Conservation (phyloP, 1,140 invertebrate genomes). For the Drosophila grimshawi region DNA sequence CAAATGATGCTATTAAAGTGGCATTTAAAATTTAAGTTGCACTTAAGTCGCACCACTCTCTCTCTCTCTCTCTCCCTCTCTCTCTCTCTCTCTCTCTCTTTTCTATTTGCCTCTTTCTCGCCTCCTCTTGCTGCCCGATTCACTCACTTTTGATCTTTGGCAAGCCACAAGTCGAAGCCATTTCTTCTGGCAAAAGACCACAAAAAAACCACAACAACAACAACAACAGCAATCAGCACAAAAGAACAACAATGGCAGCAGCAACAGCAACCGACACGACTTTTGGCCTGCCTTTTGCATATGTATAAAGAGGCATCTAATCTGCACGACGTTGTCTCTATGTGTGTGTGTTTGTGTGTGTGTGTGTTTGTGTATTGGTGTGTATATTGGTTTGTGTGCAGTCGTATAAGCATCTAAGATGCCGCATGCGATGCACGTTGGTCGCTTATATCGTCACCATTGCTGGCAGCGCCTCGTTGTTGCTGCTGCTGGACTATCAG, state of each 20-base stretch:
- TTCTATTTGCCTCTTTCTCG: conserved; percentile 4
- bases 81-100: conserved; percentile 14
- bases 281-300: conserved; percentile 63
- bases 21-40: conserved; percentile 81
- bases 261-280: conserved; percentile 60
- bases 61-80: conserved; percentile 6
- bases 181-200: conserved; percentile 23
- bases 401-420: conserved; percentile 74
- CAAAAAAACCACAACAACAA: conserved; percentile 9
- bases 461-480: conserved; percentile 49
- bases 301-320: conserved; percentile 72
- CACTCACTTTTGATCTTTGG: conserved; percentile 36
- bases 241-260: conserved; percentile 48
- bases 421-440: conserved; percentile 68
- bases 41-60: conserved; percentile 57
- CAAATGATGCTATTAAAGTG: conserved; percentile 83
- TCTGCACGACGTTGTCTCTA: conserved; percentile 59
- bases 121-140: conserved; percentile 15
- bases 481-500: conserved; percentile 40
- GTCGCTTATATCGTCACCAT: conserved; percentile 75
- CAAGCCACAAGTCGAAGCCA: conserved; percentile 48
- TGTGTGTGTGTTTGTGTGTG: conserved; percentile 32
- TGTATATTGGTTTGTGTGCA: conserved; percentile 33
- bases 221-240: conserved; percentile 56
- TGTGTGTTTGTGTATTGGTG: conserved; percentile 43